Evolutionary conservation across 2,113 vertebrate species (phyloP).

Genomic region (Indicator maculatus): DNA sequence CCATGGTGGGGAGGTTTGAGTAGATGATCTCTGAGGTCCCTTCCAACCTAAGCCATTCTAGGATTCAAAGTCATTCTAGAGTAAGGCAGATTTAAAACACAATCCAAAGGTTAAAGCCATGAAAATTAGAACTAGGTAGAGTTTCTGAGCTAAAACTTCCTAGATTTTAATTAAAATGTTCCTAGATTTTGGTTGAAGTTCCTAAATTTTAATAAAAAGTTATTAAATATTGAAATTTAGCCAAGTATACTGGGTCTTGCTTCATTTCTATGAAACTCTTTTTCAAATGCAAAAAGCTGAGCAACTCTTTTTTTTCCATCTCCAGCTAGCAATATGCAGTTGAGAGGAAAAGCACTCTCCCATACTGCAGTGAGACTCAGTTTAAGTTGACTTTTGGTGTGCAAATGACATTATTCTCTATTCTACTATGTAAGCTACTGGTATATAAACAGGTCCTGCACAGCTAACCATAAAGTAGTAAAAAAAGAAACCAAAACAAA

Average conservation of each 20-base stretch:
- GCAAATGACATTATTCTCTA: background rate
- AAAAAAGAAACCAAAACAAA: background rate
- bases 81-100: background rate
- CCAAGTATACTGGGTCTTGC: background rate
- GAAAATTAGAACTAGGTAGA: background rate
- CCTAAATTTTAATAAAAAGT: background rate
- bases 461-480: background rate
- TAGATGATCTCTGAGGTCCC: too few relatives aligned
- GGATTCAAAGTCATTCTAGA: background rate
- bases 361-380: background rate
- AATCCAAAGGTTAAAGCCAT: background rate
- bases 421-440: background rate
- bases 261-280: background rate
- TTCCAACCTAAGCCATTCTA: too few relatives aligned
- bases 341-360: background rate
- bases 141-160: background rate
- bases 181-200: background rate
- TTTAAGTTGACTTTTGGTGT: background rate
- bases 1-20: too few relatives aligned
- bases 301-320: background rate
- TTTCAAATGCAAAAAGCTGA: background rate
- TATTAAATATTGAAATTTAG: background rate
- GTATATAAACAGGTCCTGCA: background rate
- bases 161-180: rapidly evolving
- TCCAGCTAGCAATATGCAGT: background rate